Base-by-base conservation (phyloP, 2,797 vertebrate species). In the Heliangelus exortis region DNA sequence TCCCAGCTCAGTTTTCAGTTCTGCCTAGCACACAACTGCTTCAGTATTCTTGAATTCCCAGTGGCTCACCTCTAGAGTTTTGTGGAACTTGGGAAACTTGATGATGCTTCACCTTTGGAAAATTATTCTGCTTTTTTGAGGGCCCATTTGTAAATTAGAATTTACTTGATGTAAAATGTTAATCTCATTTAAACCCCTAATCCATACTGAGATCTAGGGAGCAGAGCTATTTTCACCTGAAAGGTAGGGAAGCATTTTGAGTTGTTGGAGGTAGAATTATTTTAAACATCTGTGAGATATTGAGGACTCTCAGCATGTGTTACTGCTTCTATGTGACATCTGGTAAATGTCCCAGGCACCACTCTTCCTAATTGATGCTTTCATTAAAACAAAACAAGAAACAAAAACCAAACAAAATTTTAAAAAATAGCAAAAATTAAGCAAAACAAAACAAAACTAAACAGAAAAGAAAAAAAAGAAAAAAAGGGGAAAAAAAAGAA, bases 311-410 rank as follows among this genome's bases (percentile, higher is more conserved):
- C 92, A 78, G 89, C 87, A 62, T 58, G 66, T 66, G 78, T 83
- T 93, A 55, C 66, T 1, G 39, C 75, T 77, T 93, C 93, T 75
- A 89, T 45, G 75, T 1, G 5, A 85, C 0, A 15, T 58, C 92
- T 96, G 92, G 92, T 20, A 73, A 94, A 81, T 67, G 89, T 91
- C 87, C 78, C 69, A 94, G 69, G 50, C 93, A 92, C 57, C 28
- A 26, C 39, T 69, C 22, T 63, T 63, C 57, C 36, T 50, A 61
- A 67, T 7, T 72, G n/a, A 31, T 6, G 47, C 54, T 87, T 72
- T 73, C 43, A 74, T 77, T 61, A 17, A 50, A 53, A 84, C 67
- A 79, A 59, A 83, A 54, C 15, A 36, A 19, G 41, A 50, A 50
- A 79, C 39, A 41, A 41, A 41, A 41, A 14, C 3, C 39, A 41